phyloP scores from a whole-genome alignment of 2,797 vertebrate species.

The Urophycis tenuis region DNA sequence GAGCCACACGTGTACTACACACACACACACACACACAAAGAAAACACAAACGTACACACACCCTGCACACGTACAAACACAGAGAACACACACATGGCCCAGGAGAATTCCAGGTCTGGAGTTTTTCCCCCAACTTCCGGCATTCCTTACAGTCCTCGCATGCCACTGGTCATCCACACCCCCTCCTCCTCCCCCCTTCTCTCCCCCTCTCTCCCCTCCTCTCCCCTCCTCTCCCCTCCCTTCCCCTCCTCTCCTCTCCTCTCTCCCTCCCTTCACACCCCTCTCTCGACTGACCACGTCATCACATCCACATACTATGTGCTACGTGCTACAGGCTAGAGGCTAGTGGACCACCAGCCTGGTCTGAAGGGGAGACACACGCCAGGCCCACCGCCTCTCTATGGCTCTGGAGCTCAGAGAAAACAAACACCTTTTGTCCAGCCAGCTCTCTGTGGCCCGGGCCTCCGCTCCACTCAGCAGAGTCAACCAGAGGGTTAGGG shows the following conservation, averaged over 20 bases:
- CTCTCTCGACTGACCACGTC: too few species aligned
- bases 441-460: conserved; percentile 14
- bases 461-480: background rate
- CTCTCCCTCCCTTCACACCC: background rate
- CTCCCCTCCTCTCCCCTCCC: too few species aligned
- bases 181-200: too few species aligned
- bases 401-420: background rate
- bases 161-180: conserved; percentile 17
- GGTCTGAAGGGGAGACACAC: too few species aligned
- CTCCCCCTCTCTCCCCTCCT: too few species aligned
- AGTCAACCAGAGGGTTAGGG: conserved; percentile 20
- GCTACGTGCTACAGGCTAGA: too few species aligned
- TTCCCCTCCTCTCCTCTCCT: too few species aligned
- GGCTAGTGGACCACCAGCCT: too few species aligned
- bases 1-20: background rate
- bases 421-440: background rate
- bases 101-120: background rate
- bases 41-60: background rate
- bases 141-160: conserved; percentile 21
- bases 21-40: background rate
- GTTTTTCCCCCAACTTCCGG: conserved; percentile 11
- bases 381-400: background rate
- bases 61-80: background rate
- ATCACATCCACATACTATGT: too few species aligned
- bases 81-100: background rate